A percentile compares a stretch with the other conserved stretches of the same genome.
phyloP scores from a whole-genome alignment of 2,888 invertebrate species.

The Allophyes oxyacanthae region DNA sequence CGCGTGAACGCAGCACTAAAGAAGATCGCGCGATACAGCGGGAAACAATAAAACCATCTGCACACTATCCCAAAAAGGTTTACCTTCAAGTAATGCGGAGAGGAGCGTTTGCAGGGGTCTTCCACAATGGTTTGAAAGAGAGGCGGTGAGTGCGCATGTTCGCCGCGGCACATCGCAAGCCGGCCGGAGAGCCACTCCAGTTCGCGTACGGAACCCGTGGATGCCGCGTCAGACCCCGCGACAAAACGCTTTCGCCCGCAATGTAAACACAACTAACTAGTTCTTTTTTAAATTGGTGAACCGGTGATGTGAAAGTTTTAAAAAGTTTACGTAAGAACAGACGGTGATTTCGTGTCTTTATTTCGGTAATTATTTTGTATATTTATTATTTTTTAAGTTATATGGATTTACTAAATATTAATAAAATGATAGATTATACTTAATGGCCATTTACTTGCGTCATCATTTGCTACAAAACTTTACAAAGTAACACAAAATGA shows the following conservation, averaged over 20 bases:
- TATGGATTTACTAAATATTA: background rate
- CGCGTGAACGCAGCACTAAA: constrained; percentile 33
- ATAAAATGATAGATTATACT: background rate
- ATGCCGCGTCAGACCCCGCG: constrained; percentile 64
- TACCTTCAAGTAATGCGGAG: constrained; percentile 78
- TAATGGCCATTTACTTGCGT: constrained; percentile 25
- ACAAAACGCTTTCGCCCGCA: constrained; percentile 59
- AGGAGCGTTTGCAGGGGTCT: constrained; percentile 76
- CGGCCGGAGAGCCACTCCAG: constrained; percentile 73
- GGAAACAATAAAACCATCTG: constrained; percentile 67
- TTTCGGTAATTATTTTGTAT: constrained; percentile 41
- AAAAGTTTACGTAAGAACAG: constrained; percentile 61
- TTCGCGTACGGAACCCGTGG: constrained; percentile 70
- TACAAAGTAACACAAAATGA: constrained; percentile 63
- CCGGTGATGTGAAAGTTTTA: constrained; percentile 61
- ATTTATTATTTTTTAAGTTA: constrained; percentile 15
- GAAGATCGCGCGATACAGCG: constrained; percentile 47
- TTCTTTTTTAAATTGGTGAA: constrained; percentile 64
- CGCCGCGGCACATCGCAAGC: constrained; percentile 71
- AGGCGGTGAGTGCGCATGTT: constrained; percentile 83
- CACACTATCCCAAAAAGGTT: constrained; percentile 74
- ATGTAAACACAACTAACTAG: constrained; percentile 70
- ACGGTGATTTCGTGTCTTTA: constrained; percentile 50
- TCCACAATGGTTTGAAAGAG: constrained; percentile 78
- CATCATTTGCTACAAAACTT: constrained; percentile 52